A percentile compares a stretch with the other conserved stretches of the same genome.
Conservation (phyloP, 2,888 invertebrate species). For the Nowickia ferox region DNA sequence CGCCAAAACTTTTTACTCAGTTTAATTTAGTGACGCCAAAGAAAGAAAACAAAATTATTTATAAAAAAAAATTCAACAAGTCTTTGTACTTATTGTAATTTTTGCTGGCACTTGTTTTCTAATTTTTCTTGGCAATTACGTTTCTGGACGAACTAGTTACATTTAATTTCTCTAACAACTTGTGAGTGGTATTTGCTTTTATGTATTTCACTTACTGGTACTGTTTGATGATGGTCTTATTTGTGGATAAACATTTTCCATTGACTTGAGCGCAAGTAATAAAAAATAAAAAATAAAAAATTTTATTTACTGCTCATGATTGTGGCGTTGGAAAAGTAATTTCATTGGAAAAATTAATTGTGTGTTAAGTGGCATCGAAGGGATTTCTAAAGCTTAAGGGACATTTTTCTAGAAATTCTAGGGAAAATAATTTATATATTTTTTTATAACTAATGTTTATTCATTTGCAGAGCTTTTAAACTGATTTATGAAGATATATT, state of each 20-base stretch:
- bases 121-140: conserved; percentile 18
- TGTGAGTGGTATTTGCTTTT: conserved; percentile 21
- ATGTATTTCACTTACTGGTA: conserved; percentile 2
- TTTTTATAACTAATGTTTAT: background rate
- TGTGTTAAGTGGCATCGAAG: conserved; percentile 55
- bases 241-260: conserved; percentile 46
- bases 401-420: conserved; percentile 35
- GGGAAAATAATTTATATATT: conserved; percentile 5
- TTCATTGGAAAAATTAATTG: conserved; percentile 49
- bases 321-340: conserved; percentile 23
- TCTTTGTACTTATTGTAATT: conserved; percentile 59
- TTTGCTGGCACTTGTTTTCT: conserved; percentile 20
- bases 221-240: conserved; percentile 1
- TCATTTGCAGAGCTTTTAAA: conserved; percentile 12
- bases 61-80: conserved; percentile 54
- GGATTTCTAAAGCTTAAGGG: conserved; percentile 9
- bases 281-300: background rate
- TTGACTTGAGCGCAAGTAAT: conserved; percentile 19
- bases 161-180: conserved; percentile 54
- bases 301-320: conserved; percentile 12
- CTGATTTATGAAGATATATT: conserved; percentile 8
- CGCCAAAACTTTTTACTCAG: conserved; percentile 50
- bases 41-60: conserved; percentile 8
- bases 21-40: conserved; percentile 34
- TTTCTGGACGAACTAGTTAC: conserved; percentile 46